These are phyloP conservation scores for Okapia johnstoni DNA, from an alignment of 2,113 vertebrate species.

Conservation along the genomic window DNA sequence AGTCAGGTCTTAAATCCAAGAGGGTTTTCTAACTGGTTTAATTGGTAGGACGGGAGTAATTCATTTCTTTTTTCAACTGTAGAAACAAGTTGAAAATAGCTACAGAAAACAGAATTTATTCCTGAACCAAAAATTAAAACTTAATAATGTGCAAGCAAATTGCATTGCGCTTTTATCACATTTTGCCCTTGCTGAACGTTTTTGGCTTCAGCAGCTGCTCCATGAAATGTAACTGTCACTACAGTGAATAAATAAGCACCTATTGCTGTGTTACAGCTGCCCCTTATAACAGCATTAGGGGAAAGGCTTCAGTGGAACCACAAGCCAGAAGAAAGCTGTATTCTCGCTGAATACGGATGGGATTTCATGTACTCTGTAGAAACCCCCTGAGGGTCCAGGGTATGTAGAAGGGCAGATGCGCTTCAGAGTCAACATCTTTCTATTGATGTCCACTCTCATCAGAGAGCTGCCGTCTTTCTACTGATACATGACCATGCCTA, in stretches of 20 bases:
- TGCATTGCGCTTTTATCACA: slow-evolving; percentile 77
- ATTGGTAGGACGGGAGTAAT: slow-evolving; percentile 45
- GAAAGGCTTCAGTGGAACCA: slow-evolving; percentile 70
- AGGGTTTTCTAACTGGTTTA: slow-evolving; percentile 51
- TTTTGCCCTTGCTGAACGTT: slow-evolving; percentile 78
- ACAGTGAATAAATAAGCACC: slow-evolving; percentile 80
- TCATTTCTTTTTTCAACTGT: slow-evolving; percentile 46
- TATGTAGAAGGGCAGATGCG: background rate
- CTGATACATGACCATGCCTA: background rate
- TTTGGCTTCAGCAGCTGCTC: slow-evolving; percentile 82
- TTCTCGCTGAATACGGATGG: slow-evolving; percentile 62
- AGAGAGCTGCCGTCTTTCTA: background rate
- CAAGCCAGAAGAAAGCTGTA: slow-evolving; percentile 54
- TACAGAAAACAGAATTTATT: slow-evolving; percentile 71
- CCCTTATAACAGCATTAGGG: slow-evolving; percentile 76
- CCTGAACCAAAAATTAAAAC: slow-evolving; percentile 77
- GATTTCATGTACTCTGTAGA: slow-evolving; percentile 10
- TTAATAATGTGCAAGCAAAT: slow-evolving; percentile 76
- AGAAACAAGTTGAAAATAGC: slow-evolving; percentile 59
- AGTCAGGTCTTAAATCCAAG: slow-evolving; percentile 43
- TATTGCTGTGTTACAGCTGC: slow-evolving; percentile 78
- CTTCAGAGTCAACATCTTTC: background rate
- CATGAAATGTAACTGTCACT: slow-evolving; percentile 77
- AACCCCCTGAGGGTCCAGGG: background rate
- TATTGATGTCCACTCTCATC: background rate